These are phyloP conservation scores for Colletes collaris DNA, from an alignment of 2,888 invertebrate genomes.

Conservation along the genomic window DNA sequence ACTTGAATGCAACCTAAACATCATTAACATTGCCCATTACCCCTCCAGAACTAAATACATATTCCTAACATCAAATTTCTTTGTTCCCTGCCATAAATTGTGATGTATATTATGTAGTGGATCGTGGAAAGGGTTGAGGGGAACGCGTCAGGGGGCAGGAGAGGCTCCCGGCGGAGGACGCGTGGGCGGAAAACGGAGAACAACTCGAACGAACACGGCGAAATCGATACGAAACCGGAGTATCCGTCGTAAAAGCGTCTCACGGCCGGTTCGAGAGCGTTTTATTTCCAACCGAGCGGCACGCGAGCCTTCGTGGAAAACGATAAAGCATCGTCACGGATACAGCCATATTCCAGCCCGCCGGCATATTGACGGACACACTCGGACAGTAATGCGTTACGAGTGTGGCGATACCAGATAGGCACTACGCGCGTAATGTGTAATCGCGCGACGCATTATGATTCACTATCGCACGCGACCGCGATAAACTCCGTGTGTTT, in stretches of 20 bases:
- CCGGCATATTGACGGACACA: conserved; percentile 61
- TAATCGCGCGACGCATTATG: conserved; percentile 66
- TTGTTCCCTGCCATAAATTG: too few species aligned
- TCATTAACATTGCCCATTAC: too few species aligned
- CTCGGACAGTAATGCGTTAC: conserved; percentile 59
- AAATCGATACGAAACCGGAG: conserved; percentile 33
- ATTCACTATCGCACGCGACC: conserved; percentile 61
- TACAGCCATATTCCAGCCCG: conserved; percentile 56
- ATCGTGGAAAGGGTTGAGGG: too few species aligned
- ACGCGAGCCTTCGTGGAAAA: conserved; percentile 18
- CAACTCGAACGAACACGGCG: conserved; percentile 13
- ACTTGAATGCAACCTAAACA: too few species aligned
- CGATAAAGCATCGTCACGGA: conserved; percentile 48
- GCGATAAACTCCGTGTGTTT: conserved; percentile 58
- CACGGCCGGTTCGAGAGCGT: conserved; percentile 25
- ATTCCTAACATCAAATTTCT: too few species aligned
- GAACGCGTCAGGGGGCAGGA: background rate
- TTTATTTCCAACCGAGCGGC: conserved; percentile 33
- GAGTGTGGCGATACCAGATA: conserved; percentile 57
- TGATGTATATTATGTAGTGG: too few species aligned
- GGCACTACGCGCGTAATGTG: conserved; percentile 58
- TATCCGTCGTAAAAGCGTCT: conserved; percentile 33
- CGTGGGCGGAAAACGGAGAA: conserved; percentile 2
- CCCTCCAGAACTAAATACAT: too few species aligned
- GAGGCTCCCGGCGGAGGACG: background rate